phyloP scores from a whole-genome alignment of 92 coral and sea anemone genomes.

The Anthopleura xanthogrammica region DNA sequence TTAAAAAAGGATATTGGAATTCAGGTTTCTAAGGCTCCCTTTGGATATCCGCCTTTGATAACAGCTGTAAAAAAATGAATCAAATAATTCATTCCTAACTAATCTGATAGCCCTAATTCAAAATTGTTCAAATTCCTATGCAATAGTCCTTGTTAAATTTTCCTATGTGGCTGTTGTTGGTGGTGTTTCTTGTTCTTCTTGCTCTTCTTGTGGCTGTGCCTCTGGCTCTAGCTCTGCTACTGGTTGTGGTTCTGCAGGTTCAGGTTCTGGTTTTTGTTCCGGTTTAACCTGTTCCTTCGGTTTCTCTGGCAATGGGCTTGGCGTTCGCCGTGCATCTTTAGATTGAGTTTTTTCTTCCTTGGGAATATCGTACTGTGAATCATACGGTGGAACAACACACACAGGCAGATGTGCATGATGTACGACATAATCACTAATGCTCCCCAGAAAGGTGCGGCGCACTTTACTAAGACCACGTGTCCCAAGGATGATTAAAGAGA shows the following conservation, averaged over 20 bases:
- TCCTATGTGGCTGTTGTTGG: background rate
- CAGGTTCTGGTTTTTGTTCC: background rate
- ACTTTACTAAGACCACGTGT: slow-evolving; percentile 65
- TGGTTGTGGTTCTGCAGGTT: background rate
- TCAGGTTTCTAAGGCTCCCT: too few species aligned
- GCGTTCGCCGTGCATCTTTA: background rate
- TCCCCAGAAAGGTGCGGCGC: slow-evolving; percentile 77
- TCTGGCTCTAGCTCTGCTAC: too few species aligned
- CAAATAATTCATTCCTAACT: too few species aligned
- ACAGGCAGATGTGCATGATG: slow-evolving; percentile 61
- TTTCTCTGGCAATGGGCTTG: background rate
- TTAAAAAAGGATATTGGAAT: too few species aligned
- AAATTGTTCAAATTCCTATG: background rate
- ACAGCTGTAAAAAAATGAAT: too few species aligned
- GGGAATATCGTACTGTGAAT: background rate
- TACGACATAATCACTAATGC: slow-evolving; percentile 80
- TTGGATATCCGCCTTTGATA: too few species aligned
- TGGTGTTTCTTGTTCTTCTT: background rate
- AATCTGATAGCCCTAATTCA: background rate
- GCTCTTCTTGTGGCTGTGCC: background rate
- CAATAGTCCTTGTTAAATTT: background rate
- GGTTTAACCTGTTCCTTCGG: too few species aligned
- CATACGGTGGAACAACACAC: slow-evolving; percentile 45
- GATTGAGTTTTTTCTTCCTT: background rate
- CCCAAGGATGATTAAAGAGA: slow-evolving; percentile 60